A percentile compares a stretch with the other conserved stretches of the same genome.
These are phyloP conservation scores for Ormyrus nitidulus DNA, from an alignment of 2,888 invertebrate genomes.

Conservation along the genomic window DNA sequence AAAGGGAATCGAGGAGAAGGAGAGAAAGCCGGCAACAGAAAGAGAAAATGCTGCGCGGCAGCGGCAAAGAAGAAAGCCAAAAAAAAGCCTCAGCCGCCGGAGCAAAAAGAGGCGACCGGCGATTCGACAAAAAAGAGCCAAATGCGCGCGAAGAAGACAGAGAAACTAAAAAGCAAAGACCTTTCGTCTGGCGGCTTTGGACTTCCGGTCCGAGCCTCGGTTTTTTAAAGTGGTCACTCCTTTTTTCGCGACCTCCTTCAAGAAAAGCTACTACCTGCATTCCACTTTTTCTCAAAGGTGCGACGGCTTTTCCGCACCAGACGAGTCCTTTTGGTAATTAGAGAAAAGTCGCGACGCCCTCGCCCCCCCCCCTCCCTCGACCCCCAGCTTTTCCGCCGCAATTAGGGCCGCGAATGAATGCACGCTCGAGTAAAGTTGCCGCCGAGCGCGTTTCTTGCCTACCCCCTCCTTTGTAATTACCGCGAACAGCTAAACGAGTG, in stretches of 20 bases:
- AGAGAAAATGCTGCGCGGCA: background rate
- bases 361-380: no score
- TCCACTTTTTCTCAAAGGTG: background rate
- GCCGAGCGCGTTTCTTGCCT: background rate
- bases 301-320: background rate
- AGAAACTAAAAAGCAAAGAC: conserved; percentile 47
- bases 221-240: conserved; percentile 56
- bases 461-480: conserved; percentile 32
- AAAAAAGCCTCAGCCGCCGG: no score
- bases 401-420: conserved; percentile 32
- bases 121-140: no score
- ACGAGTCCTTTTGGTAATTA: conserved; percentile 49
- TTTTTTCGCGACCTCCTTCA: background rate
- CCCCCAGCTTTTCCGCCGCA: conserved; percentile 36
- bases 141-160: background rate
- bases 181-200: conserved; percentile 50
- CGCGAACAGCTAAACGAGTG: conserved; percentile 21
- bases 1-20: background rate
- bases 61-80: conserved; percentile 2
- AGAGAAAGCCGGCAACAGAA: background rate
- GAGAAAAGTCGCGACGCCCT: conserved; percentile 32
- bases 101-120: no score
- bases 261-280: conserved; percentile 18
- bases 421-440: conserved; percentile 30
- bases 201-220: conserved; percentile 56